Evolutionary conservation across 2,888 invertebrate genomes (phyloP).

Genomic region (Scelioninae gen. 1): DNA sequence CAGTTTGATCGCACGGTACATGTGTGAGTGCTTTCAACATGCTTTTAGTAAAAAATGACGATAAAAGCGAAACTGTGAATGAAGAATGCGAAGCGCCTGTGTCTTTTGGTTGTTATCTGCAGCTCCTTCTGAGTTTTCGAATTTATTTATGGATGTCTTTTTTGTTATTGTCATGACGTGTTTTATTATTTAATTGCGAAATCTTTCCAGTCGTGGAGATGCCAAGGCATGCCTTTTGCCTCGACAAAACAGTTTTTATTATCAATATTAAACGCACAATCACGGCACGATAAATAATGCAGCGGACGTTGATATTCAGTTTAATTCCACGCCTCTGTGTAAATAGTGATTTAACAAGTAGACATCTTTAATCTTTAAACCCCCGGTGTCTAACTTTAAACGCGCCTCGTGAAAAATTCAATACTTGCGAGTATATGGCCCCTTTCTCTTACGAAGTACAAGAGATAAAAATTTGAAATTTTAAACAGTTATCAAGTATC

Average conservation of each 20-base stretch:
- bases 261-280: conserved; percentile 26
- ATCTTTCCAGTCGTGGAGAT: neutral
- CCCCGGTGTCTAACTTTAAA: conserved; percentile 64
- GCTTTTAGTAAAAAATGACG: conserved; percentile 64
- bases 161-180: conserved; percentile 27
- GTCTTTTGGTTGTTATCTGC: conserved; percentile 34
- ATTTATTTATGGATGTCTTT: conserved; percentile 41
- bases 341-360: conserved; percentile 64
- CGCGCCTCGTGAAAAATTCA: conserved; percentile 67
- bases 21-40: conserved; percentile 24
- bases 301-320: conserved; percentile 32
- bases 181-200: conserved; percentile 34
- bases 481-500: conserved; percentile 68
- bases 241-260: conserved; percentile 16
- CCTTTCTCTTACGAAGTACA: conserved; percentile 61
- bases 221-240: too few relatives aligned
- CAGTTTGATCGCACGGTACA: neutral
- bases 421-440: conserved; percentile 43
- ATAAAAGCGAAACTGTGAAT: conserved; percentile 49
- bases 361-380: conserved; percentile 66
- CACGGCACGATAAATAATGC: conserved; percentile 32
- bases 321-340: conserved; percentile 45
- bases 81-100: conserved; percentile 39
- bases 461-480: conserved; percentile 69
- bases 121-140: conserved; percentile 50